Percentiles rank a stretch among this genome's conserved stretches.
These are phyloP conservation scores for Oryzias woworae DNA, from an alignment of 2,113 vertebrate genomes.

Conservation along the genomic window DNA sequence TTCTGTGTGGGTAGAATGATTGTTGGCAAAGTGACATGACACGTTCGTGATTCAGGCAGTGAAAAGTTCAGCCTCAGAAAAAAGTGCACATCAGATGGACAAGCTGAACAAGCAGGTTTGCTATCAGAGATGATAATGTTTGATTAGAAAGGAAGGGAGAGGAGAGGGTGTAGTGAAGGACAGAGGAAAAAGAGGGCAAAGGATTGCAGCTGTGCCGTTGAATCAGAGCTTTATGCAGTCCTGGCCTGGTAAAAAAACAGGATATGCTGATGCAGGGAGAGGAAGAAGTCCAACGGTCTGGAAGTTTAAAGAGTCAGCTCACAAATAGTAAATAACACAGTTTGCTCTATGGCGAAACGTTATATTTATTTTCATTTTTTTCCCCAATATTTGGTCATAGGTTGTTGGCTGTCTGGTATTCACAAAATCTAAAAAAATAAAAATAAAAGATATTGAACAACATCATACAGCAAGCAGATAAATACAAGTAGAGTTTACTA, in stretches of 20 bases:
- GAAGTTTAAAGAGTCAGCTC: conserved; percentile 29
- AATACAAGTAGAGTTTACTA: too few species aligned
- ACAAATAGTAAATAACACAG: conserved; percentile 2
- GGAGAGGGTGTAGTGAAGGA: conserved; percentile 49
- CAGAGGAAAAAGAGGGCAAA: conserved; percentile 47
- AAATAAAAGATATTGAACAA: too few species aligned
- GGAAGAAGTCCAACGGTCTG: conserved; percentile 33
- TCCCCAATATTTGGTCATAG: too few species aligned
- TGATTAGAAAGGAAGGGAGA: conserved; percentile 49
- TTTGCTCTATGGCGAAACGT: not conserved
- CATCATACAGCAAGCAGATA: too few species aligned
- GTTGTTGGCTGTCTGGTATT: too few species aligned
- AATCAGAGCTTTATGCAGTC: conserved; percentile 68
- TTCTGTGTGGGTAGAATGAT: not conserved
- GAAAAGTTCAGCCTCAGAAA: conserved; percentile 15
- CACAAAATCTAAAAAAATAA: too few species aligned
- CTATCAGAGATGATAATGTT: conserved; percentile 27
- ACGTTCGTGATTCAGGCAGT: conserved; percentile 13
- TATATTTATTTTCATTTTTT: not conserved
- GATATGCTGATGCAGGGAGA: conserved; percentile 48
- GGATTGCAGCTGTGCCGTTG: conserved; percentile 66
- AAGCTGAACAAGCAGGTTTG: conserved; percentile 33
- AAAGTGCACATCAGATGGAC: conserved; percentile 12
- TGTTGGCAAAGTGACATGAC: not conserved
- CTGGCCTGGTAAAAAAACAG: conserved; percentile 62